Evolutionary conservation across 2,888 invertebrate species (phyloP).

Genomic region (Melikaiella ostensackeni): DNA sequence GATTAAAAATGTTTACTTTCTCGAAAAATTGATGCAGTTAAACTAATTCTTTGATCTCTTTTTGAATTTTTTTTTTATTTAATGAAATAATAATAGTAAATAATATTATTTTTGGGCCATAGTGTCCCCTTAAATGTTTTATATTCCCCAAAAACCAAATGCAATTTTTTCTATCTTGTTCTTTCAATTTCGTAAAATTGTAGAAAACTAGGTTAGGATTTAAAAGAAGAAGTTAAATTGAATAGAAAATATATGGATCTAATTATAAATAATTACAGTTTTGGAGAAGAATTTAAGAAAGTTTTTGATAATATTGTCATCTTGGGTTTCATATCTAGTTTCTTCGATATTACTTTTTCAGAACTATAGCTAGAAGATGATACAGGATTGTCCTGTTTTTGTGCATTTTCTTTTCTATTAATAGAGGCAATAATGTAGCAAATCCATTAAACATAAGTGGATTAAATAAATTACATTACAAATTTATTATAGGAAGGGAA

Average conservation of each 20-base stretch:
- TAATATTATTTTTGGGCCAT: too few species aligned
- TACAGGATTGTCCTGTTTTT: neutral
- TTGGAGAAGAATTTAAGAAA: neutral
- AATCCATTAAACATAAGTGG: neutral
- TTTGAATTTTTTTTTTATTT: too few species aligned
- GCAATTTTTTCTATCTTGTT: too few species aligned
- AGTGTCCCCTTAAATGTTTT: too few species aligned
- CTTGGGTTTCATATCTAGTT: neutral
- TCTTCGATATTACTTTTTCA: neutral
- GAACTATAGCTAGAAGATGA: neutral
- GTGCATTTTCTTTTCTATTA: neutral
- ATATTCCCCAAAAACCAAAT: too few species aligned
- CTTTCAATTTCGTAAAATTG: too few species aligned
- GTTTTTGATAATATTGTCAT: neutral
- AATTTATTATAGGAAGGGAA: neutral
- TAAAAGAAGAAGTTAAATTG: too few species aligned
- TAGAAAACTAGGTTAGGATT: too few species aligned
- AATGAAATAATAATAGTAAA: too few species aligned
- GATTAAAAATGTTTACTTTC: too few species aligned
- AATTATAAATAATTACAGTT: neutral
- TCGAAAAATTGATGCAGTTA: too few species aligned
- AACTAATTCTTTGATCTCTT: too few species aligned
- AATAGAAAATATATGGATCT: neutral
- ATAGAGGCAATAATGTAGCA: neutral
- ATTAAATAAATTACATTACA: neutral